Evolutionary conservation across 2,797 vertebrate species (phyloP).

Genomic region (Valencia hispanica): DNA sequence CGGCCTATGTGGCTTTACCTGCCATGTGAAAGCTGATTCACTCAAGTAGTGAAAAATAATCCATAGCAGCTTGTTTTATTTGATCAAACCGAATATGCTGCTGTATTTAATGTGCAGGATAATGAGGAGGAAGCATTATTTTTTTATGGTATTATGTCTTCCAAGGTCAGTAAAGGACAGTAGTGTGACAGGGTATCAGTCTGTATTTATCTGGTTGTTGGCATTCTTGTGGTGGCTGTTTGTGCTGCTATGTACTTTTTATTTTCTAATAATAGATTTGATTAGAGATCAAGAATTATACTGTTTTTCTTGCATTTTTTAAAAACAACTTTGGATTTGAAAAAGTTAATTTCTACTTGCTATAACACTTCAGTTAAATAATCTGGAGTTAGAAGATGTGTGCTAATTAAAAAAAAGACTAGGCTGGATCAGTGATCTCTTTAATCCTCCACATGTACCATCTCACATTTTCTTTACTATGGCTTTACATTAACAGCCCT

Average conservation of each 20-base stretch:
- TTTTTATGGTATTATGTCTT: neutral
- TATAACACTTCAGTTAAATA: neutral
- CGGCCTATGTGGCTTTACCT: too few species aligned
- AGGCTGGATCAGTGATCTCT: neutral
- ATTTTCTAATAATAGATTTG: too few species aligned
- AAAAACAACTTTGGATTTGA: neutral
- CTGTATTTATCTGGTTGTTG: too few species aligned
- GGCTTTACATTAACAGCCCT: neutral
- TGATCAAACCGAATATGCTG: neutral
- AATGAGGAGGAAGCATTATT: neutral
- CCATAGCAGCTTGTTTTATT: neutral
- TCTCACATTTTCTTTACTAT: neutral
- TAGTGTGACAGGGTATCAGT: too few species aligned
- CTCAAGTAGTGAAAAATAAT: neutral
- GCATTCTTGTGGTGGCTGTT: too few species aligned
- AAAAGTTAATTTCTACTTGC: neutral
- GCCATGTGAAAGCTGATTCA: too few species aligned
- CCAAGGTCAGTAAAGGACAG: too few species aligned
- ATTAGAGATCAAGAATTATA: too few species aligned
- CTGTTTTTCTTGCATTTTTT: neutral
- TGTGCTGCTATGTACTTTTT: too few species aligned
- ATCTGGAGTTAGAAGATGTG: neutral
- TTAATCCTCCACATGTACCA: neutral
- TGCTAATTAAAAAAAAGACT: neutral
- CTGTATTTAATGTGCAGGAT: neutral